Evolutionary conservation across 2,797 vertebrate genomes (phyloP).

Genomic region (Limosa lapponica): DNA sequence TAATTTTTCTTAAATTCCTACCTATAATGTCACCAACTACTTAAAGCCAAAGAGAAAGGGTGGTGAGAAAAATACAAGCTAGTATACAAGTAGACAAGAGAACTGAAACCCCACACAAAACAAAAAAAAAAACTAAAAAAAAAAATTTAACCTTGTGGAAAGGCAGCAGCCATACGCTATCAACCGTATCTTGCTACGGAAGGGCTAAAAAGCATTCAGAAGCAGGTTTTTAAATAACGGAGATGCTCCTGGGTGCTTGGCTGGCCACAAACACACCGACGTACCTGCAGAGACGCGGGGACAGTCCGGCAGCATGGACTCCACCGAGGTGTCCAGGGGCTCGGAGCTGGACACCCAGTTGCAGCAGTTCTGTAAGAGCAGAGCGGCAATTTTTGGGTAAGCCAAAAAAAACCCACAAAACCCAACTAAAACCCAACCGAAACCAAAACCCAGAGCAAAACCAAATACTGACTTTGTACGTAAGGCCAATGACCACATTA

Average conservation of each 20-base stretch:
- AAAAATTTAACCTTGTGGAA: neutral
- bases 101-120: neutral
- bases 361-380: conserved; percentile 87
- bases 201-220: neutral
- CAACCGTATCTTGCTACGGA: neutral
- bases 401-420: neutral
- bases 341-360: conserved; percentile 98
- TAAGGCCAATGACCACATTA: neutral
- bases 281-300: conserved; percentile 96
- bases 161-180: neutral
- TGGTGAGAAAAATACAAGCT: neutral
- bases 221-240: neutral
- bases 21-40: neutral
- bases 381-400: conserved; percentile 32
- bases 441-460: conserved; percentile 1
- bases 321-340: conserved; percentile 90
- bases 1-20: neutral
- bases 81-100: neutral
- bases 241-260: neutral
- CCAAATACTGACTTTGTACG: neutral
- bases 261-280: neutral
- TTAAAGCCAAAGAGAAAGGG: neutral
- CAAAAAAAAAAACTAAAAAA: neutral
- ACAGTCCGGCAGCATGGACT: conserved; percentile 95
- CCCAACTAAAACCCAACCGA: neutral